phyloP scores from a whole-genome alignment of 2,797 vertebrate species.

The Parambassis ranga region DNA sequence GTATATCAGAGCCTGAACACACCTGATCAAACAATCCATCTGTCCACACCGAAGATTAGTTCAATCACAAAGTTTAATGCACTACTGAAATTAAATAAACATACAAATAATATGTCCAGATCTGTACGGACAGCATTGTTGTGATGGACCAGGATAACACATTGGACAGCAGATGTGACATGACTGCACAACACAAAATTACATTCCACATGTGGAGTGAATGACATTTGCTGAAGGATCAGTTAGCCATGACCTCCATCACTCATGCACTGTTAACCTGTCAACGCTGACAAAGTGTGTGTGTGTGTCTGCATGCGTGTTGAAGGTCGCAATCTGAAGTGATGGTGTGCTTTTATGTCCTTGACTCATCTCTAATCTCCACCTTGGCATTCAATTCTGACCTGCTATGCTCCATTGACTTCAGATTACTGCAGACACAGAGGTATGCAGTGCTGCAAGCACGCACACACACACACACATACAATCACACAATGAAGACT shows the following conservation, averaged over 20 bases:
- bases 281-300: constrained; percentile 16
- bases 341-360: constrained; percentile 34
- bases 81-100: no score
- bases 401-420: constrained; percentile 43
- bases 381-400: constrained; percentile 55
- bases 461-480: not conserved
- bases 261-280: constrained; percentile 37
- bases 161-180: not conserved
- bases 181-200: not conserved
- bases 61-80: no score
- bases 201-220: no score
- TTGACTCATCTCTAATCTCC: constrained; percentile 32
- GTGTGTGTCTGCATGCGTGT: constrained; percentile 7
- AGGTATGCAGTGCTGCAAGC: not conserved
- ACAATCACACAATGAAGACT: not conserved
- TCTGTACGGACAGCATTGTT: no score
- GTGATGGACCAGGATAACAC: not conserved
- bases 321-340: constrained; percentile 46
- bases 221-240: constrained; percentile 18
- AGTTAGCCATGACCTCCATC: constrained; percentile 34
- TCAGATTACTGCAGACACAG: constrained; percentile 35
- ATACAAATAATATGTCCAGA: no score
- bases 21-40: no score
- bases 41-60: no score
- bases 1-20: no score